Evolutionary conservation across 1,140 invertebrate genomes (phyloP), one percentile per base, ranked within the genome.

Genomic region (Asbolus verrucosus): DNA sequence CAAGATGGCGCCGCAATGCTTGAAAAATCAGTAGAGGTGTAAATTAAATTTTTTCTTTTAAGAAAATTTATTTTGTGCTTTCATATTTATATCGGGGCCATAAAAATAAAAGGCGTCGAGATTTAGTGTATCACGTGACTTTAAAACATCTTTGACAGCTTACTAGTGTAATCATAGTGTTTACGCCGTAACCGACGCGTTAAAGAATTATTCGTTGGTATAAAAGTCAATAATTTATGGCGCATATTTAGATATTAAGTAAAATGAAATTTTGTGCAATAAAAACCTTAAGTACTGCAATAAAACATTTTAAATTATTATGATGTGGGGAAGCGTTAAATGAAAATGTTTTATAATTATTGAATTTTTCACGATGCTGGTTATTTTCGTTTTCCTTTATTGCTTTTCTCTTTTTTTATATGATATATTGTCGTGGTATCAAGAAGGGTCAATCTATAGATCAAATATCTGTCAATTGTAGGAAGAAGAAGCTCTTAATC

Each of bases 41-140:
- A 54, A 54, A 54, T 54, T 54, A 2, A 13, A 54, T 54, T 27
- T 54, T 54, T n/a, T 27, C 19, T 2, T 8, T 6, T n/a, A n/a
- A n/a, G n/a, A 16, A 54, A 54, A 54, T 54, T 54, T 50, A 50
- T 50, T 50, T 50, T 50, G 3, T 50, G 21, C 16, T 50, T 50
- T 54, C 24, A 11, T 54, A n/a, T 54, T 30, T 54, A 54, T 54
- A 54, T 14, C 8, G 46, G 11, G 13, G 46, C 46, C 14, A 54
- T 54, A 54, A 54, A 54, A 54, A n/a, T 54, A 54, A 54, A 54
- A 30, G 46, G 46, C 46, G 43, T 50, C 18, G 46, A 54, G 46
- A 54, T 54, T 54, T 54, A 54, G 46, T 54, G 46, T 11, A 27
- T 21, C 46, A 54, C 46, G 46, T 54, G 46, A 54, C 46, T 54